Conservation (phyloP, 2,888 invertebrate genomes). For the Cybosia mesomella region DNA sequence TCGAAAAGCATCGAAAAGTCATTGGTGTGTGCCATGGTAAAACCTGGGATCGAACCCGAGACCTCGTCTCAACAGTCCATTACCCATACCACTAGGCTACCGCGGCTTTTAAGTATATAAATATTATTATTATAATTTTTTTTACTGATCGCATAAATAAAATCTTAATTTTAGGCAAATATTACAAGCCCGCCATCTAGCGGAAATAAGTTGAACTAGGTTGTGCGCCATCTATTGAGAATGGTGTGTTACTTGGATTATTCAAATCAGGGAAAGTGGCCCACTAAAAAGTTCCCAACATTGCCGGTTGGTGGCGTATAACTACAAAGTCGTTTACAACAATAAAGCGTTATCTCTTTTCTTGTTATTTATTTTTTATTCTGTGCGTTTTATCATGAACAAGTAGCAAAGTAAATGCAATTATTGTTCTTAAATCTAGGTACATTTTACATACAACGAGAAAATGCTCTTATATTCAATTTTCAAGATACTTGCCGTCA, state of each 20-base stretch:
- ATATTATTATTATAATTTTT: too few species aligned
- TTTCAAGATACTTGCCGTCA: slow-evolving; percentile 40
- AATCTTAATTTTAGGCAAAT: not conserved
- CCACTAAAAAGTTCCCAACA: not conserved
- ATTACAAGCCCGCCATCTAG: slow-evolving; percentile 12
- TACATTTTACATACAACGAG: too few species aligned
- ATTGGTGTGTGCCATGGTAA: too few species aligned
- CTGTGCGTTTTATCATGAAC: not conserved
- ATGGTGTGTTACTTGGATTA: not conserved
- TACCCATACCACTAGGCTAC: too few species aligned
- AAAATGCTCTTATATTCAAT: slow-evolving; percentile 39
- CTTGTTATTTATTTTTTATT: not conserved
- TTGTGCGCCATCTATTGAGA: slow-evolving; percentile 3
- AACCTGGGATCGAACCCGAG: too few species aligned
- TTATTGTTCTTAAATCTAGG: not conserved
- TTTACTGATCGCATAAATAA: too few species aligned
- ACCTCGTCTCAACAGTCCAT: too few species aligned
- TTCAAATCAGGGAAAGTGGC: not conserved
- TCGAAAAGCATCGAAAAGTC: too few species aligned
- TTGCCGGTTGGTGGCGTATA: slow-evolving; percentile 9
- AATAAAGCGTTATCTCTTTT: not conserved
- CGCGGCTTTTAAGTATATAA: too few species aligned
- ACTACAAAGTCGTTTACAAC: not conserved
- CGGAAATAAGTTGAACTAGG: not conserved
- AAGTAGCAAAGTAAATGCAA: not conserved